phyloP scores from a whole-genome alignment of 2,888 invertebrate genomes.

The Lochmaea capreae region DNA sequence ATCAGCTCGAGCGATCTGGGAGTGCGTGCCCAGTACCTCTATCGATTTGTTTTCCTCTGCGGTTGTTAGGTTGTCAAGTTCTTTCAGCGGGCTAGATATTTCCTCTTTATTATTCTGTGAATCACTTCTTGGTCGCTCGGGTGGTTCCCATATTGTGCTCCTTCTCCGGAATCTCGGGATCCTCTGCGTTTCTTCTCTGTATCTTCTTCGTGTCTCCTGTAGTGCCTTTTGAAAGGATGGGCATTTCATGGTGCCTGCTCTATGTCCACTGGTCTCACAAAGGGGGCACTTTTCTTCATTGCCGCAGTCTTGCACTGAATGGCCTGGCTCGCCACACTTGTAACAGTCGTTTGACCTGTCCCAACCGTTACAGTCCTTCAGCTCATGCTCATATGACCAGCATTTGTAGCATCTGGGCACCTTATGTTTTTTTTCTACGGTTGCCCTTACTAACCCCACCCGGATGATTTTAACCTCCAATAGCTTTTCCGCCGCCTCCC shows the following conservation, averaged over 20 bases:
- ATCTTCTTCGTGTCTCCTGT: too few relatives aligned
- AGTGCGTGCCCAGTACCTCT: too few relatives aligned
- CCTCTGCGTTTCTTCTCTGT: too few relatives aligned
- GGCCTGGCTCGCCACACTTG: slow-evolving; percentile 16
- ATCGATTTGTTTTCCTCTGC: too few relatives aligned
- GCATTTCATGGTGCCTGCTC: slow-evolving; percentile 14
- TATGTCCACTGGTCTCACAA: slow-evolving; percentile 20
- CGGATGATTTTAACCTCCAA: not conserved
- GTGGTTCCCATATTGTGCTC: too few relatives aligned
- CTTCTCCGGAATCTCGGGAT: too few relatives aligned
- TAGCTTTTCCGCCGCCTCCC: not conserved
- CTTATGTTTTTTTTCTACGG: slow-evolving; percentile 6
- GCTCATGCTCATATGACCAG: slow-evolving; percentile 20
- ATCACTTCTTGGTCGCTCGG: too few relatives aligned
- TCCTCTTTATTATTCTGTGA: too few relatives aligned
- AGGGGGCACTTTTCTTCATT: slow-evolving; percentile 8
- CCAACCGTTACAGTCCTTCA: slow-evolving; percentile 12
- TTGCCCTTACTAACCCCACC: slow-evolving; percentile 6
- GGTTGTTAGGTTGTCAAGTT: too few relatives aligned
- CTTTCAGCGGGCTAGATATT: too few relatives aligned
- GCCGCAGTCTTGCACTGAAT: too few relatives aligned
- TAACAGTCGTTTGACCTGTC: slow-evolving; percentile 18
- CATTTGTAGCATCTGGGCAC: slow-evolving; percentile 16
- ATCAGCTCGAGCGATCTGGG: too few relatives aligned
- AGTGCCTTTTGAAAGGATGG: not conserved